Evolutionary conservation across 2,113 vertebrate genomes (phyloP), one percentile per base, ranked within the genome.

Genomic region (zebrafish (Danio rerio)): DNA sequence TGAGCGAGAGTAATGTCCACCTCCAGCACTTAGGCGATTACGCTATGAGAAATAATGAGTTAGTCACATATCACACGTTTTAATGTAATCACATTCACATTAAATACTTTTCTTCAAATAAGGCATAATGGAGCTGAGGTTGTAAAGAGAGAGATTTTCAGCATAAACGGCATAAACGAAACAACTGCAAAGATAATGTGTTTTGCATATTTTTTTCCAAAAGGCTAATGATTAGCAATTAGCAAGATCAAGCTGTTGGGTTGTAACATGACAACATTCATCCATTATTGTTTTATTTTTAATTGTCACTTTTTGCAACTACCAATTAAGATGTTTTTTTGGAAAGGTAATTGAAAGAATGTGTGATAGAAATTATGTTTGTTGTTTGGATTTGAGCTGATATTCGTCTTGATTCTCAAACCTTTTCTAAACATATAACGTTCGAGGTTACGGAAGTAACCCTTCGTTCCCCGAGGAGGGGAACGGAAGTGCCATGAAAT

Each of bases 31-130:
- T 80, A 62, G 11, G 42, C 52, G 40, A 85, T 75, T 75, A 75
- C 50, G 74, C 58, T 61, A 69, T 61, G 40, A 75, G 70, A 80
- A 80, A 66, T 80, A 80, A 56, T 20, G 52, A 74, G 49, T 53
- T 50, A 13, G 16, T 69, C 42, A 79, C 15, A 65, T 21, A 21
- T 18, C 43, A 2, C 12, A 61, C 13, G 47, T 59, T 56, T 62
- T 63, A 59, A 53, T 21, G 61, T 77, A 20, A 52, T 61, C 71
- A 78, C 53, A 59, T 49, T 9, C 56, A 62, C n/a, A 45, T 75
- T 50, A 21, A 78, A 56, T 50, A 50, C 53, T 47, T 16, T 52
- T 81, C 6, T 77, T 75, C 10, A 16, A 77, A 53, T 56, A 59
- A 47, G 10, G 18, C 11, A 10, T 18, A 71, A 61, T 80, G 12